These are phyloP conservation scores for Podocnemis expansa DNA, from an alignment of 2,113 vertebrate species.

Conservation along the genomic window DNA sequence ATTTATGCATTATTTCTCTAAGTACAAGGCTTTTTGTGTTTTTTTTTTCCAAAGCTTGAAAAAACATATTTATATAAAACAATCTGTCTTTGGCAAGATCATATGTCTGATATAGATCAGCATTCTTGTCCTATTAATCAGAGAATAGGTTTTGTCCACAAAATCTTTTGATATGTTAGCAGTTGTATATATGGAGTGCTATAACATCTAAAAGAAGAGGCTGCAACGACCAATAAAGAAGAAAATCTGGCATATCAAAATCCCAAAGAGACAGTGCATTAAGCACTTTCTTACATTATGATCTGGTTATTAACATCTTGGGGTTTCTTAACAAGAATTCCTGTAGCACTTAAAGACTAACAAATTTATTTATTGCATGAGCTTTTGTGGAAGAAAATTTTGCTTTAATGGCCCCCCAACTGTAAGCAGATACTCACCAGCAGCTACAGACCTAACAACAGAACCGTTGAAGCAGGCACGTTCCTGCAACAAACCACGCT, in stretches of 20 bases:
- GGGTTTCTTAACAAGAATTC: not conserved
- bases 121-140: not conserved
- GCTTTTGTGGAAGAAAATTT: no score
- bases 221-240: not conserved
- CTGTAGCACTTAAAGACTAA: no score
- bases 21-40: not conserved
- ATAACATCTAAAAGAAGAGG: not conserved
- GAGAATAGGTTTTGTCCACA: not conserved
- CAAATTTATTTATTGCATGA: no score
- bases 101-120: not conserved
- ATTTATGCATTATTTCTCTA: not conserved
- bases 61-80: not conserved
- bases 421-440: no score
- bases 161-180: no score
- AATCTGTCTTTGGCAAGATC: not conserved
- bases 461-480: no score
- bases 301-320: not conserved
- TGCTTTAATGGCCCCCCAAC: no score
- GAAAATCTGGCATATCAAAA: not conserved
- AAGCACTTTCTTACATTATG: not conserved
- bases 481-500: no score
- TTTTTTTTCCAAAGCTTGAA: not conserved
- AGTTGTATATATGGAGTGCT: not conserved
- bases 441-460: no score
- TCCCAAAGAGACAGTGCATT: not conserved